Base-by-base conservation (phyloP, 2,888 invertebrate species). In the Tricholauxania praeusta region DNA sequence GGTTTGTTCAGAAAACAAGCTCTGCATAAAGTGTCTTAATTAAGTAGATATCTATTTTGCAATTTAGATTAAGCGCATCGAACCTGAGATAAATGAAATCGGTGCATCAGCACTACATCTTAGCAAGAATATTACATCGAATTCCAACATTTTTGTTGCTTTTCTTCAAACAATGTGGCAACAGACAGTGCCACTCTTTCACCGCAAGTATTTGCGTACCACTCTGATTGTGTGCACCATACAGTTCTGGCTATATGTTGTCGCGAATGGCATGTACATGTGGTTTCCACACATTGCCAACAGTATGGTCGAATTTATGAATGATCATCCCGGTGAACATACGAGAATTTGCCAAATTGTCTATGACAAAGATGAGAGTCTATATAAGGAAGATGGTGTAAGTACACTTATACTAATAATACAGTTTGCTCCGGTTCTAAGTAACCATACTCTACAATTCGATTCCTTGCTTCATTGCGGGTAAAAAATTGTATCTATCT, bases 241-340 rank as follows among this genome's bases (percentile, higher is more conserved):
- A 47, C 84, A 86, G 75, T 86, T 86, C 74, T 83, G 82, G 73
- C 76, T 84, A 48, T 84, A 82, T 74, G 80, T 81, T 1, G 81
- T 83, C 57, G 82, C 80, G 0, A 82, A 83, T 74, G 83, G 84
- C 1, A 76, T 87, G 73, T 83, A 85, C 71, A 83, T 87, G 81
- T 87, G 85, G 84, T 83, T 86, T 60, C 85, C 86, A 0, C 84
- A 85, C 51, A 84, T 86, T 17, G 78, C 85, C 52, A 85, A 85
- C 74, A 82, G 82, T 48, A 79, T 84, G 75, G 81, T 81, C 1
- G 79, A 82, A 39, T 86, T 79, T 71, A 80, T 81, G 73, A 74
- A 78, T 4, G 71, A 77, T 12, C 78, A 83, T 74, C 82, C 83
- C 1, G 79, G 78, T 19, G 72, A 78, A 17, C 69, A 76, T 15